Evolutionary conservation across 2,888 invertebrate species (phyloP), one percentile per base, ranked within the genome.

Genomic region (Poecilus cupreus): DNA sequence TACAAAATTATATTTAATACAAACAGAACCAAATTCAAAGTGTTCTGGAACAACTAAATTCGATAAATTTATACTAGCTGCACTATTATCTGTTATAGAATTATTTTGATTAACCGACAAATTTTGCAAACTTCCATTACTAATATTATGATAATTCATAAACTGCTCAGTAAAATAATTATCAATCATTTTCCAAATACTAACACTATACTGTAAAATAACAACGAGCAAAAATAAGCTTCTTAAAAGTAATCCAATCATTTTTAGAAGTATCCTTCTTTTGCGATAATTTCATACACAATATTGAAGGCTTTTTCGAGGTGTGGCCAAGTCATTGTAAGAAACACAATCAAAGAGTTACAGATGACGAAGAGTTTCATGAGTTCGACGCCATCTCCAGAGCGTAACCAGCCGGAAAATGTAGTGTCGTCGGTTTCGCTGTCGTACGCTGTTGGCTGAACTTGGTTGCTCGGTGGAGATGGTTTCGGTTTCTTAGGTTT

Each of bases 351-450:
- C 57, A 96, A 87, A 24, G 94, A 93, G 88, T 96, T 96, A 51
- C 94, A 93, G 82, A 96, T 90, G 20, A 96, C 94, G 87, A 96
- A 96, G n/a, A 96, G 89, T 88, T 94, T 94, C 93, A 96, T 93
- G 88, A 94, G 94, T 86, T 94, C 94, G 83, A 94, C 88, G 57
- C 94, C 94, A 83, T 93, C 92, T 83, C 92, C 90, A 84, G 93
- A 91, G 83, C 88, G 86, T 22, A 91, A 82, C 89, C 89, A 89
- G 22, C 87, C 86, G 5, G 87, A 85, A 82, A 89, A 89, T 18
- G 86, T 85, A 81, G 82, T 81, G 83, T 88, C 88, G 54, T 87
- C 87, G 18, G 72, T 74, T 32, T 88, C 87, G 0, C 86, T 87
- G 83, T 87, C 85, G 51, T 39, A 32, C 3, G 16, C 64, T 8